Evolutionary conservation across 2,797 vertebrate species (phyloP).

Genomic region (Gambelia wislizenii): DNA sequence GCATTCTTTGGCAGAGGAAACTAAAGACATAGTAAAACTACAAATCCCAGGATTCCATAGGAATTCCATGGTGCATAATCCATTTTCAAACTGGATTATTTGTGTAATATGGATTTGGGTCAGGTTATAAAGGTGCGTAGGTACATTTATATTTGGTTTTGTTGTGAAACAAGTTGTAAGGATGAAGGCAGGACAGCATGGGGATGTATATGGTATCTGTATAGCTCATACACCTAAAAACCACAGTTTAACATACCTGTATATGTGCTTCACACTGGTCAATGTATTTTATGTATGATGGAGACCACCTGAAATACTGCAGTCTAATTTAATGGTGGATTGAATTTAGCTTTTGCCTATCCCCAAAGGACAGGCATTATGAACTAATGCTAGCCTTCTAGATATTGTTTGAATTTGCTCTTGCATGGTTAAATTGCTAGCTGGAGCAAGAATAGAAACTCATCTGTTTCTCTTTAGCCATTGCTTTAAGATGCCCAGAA

Average conservation of each 20-base stretch:
- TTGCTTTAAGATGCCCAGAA: conserved; percentile 18
- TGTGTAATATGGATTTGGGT: too few species aligned
- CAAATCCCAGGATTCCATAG: too few species aligned
- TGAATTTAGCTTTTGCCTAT: conserved; percentile 12
- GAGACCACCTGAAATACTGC: not conserved
- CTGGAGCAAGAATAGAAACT: not conserved
- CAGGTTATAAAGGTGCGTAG: not conserved
- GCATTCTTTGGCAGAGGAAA: too few species aligned
- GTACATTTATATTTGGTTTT: too few species aligned
- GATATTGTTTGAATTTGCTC: conserved; percentile 13
- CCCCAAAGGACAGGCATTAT: not conserved
- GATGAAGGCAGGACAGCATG: not conserved
- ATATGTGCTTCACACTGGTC: not conserved
- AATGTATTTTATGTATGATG: not conserved
- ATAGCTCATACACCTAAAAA: not conserved
- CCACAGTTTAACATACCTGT: not conserved
- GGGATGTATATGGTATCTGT: not conserved
- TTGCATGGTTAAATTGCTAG: conserved; percentile 10
- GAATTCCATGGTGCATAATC: too few species aligned
- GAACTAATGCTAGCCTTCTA: not conserved
- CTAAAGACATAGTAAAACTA: too few species aligned
- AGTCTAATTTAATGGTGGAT: conserved; percentile 9
- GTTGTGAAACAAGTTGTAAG: not conserved
- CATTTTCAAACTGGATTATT: too few species aligned
- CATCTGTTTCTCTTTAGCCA: conserved; percentile 35